Evolutionary conservation across 2,113 vertebrate genomes (phyloP), one percentile per base, ranked within the genome.

Genomic region (Struthidea cinerea): DNA sequence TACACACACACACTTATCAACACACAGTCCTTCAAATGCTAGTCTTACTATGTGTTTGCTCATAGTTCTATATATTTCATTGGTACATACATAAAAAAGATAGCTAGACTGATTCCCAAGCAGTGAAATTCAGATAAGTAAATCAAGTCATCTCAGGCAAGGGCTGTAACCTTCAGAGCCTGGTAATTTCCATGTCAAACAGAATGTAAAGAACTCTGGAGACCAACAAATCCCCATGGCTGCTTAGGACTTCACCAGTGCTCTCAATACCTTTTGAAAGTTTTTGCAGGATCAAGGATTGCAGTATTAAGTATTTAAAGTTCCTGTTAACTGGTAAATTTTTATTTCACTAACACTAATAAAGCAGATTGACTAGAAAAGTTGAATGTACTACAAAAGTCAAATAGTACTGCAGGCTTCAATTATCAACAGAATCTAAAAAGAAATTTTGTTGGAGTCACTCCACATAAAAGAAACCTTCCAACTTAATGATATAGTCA

Each of bases 391-490:
- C 33, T 44, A 68, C 55, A 81, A 84, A 89, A 93, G 49, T 89
- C 44, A 90, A 80, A 74, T 28, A 89, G 33, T 30, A 49, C 35
- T 53, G 42, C 86, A 89, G 94, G 87, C 52, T 93, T 97, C 81
- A 78, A 89, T 92, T 94, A 92, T 26, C 63, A 96, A 78, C 63
- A 92, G 71, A 91, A 90, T 41, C 50, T 86, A 77, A 94, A 94
- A 84, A 65, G 55, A 23, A 84, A 47, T n/a, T 95, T 83, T 81
- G 68, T 35, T 41, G 71, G 94, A 94, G 77, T 65, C 94, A 71
- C 53, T 95, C 92, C 84, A 95, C 89, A 93, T 95, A 82, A 97
- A 97, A 97, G 92, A 88, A 92, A 95, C 52, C 44, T 90, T 97
- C 81, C 87, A 96, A 73, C 59, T 91, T 97, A 97, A 96, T 95